Conservation (phyloP, 2,888 invertebrate genomes). For the Scaptomyza polygonia region DNA sequence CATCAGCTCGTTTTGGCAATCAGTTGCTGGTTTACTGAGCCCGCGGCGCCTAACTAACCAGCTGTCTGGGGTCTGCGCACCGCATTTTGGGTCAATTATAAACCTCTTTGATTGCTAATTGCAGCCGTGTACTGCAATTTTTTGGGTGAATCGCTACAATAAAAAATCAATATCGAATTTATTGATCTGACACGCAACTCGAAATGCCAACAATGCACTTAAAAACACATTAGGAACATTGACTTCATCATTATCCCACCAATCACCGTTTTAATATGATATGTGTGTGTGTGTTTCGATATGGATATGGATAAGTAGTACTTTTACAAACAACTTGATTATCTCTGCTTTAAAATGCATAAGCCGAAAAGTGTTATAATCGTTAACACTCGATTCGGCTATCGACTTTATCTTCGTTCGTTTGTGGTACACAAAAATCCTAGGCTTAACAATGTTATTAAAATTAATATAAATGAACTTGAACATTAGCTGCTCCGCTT, state of each 20-base stretch:
- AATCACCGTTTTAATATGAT: slow-evolving; percentile 74
- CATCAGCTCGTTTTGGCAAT: slow-evolving; percentile 26
- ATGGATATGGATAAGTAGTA: slow-evolving; percentile 10
- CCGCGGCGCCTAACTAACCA: slow-evolving; percentile 48
- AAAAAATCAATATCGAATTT: slow-evolving; percentile 29
- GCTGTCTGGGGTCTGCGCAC: slow-evolving; percentile 48
- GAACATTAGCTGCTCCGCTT: slow-evolving; percentile 36
- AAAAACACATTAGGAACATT: slow-evolving; percentile 58
- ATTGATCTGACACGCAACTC: slow-evolving; percentile 50
- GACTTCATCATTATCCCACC: neutral
- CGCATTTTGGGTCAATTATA: slow-evolving; percentile 78
- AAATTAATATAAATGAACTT: slow-evolving; percentile 80
- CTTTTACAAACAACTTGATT: slow-evolving; percentile 49
- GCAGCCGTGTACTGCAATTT: slow-evolving; percentile 32
- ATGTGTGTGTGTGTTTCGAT: slow-evolving; percentile 7
- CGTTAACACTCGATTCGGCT: slow-evolving; percentile 66
- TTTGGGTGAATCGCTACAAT: slow-evolving; percentile 35
- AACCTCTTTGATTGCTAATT: slow-evolving; percentile 68
- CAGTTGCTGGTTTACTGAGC: slow-evolving; percentile 13
- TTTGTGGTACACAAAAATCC: slow-evolving; percentile 27
- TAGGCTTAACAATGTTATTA: slow-evolving; percentile 79
- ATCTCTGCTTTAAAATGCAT: slow-evolving; percentile 70
- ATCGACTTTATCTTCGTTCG: slow-evolving; percentile 9
- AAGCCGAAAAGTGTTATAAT: slow-evolving; percentile 72
- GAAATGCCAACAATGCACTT: slow-evolving; percentile 46